Conservation (phyloP, 2,888 invertebrate species). For the Andricus quercusramuli region DNA sequence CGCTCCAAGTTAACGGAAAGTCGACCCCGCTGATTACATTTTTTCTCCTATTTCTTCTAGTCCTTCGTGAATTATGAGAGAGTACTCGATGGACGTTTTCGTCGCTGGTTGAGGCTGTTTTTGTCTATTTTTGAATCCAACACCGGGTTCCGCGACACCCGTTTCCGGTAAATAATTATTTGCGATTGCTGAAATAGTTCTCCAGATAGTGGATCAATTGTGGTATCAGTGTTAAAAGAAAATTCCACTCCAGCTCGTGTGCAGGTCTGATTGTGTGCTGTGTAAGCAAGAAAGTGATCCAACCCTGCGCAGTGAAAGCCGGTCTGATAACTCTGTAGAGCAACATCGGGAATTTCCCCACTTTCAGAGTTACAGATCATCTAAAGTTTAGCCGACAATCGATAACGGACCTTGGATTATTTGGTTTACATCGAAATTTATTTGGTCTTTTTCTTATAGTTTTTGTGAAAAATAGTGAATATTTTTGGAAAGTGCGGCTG, state of each 20-base stretch:
- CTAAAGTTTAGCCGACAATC: background rate
- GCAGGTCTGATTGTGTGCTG: background rate
- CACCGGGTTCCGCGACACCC: background rate
- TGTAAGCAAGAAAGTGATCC: slow-evolving; percentile 5
- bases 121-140: slow-evolving; percentile 12
- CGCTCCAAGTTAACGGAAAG: slow-evolving; percentile 49
- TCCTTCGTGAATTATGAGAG: slow-evolving; percentile 41
- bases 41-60: slow-evolving; percentile 45
- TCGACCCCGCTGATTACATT: slow-evolving; percentile 51
- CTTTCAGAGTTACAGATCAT: slow-evolving; percentile 12
- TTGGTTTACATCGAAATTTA: background rate
- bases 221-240: background rate
- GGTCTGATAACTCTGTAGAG: background rate
- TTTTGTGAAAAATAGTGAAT: slow-evolving; percentile 31
- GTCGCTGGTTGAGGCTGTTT: background rate
- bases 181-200: background rate
- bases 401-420: background rate
- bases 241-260: background rate
- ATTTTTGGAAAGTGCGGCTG: slow-evolving; percentile 2
- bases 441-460: background rate
- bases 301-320: slow-evolving; percentile 12
- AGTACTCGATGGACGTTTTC: slow-evolving; percentile 21
- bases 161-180: background rate
- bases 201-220: background rate
- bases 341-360: background rate